phyloP scores from a whole-genome alignment of 2,888 invertebrate genomes.

The Euzophera pinguis region DNA sequence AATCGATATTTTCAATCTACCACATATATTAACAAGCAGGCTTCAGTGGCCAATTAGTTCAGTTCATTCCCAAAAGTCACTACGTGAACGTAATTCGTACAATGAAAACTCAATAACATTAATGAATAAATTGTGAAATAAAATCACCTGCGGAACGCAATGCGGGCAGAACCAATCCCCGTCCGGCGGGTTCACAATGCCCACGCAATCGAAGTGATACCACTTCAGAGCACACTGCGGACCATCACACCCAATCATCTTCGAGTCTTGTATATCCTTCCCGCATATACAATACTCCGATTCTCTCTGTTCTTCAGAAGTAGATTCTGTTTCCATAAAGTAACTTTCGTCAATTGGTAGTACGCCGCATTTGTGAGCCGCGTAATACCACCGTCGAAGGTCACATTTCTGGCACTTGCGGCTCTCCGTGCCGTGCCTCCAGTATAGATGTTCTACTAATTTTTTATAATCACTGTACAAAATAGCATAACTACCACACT shows the following conservation, averaged over 20 bases:
- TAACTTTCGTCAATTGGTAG: conserved; percentile 44
- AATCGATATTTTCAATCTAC: no score
- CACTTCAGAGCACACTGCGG: conserved; percentile 44
- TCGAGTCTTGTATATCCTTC: conserved; percentile 35
- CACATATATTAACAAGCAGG: no score
- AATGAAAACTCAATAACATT: conserved; percentile 6
- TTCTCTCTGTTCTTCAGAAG: conserved; percentile 28
- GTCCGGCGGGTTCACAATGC: conserved; percentile 42
- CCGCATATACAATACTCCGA: conserved; percentile 51
- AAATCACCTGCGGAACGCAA: conserved; percentile 34
- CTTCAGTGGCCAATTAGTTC: no score
- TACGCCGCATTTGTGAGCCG: conserved; percentile 50
- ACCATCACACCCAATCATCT: conserved; percentile 61
- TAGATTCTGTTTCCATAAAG: conserved; percentile 18
- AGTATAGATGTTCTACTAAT: conserved; percentile 56
- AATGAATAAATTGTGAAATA: conserved; percentile 8
- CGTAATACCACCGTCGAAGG: conserved; percentile 48
- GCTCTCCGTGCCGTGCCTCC: conserved; percentile 62
- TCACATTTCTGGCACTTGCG: conserved; percentile 41
- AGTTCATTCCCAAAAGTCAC: no score
- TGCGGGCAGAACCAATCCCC: conserved; percentile 57
- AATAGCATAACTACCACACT: conserved; percentile 48
- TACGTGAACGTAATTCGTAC: neutral
- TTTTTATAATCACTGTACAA: conserved; percentile 47
- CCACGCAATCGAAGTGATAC: conserved; percentile 59